These are phyloP conservation scores for Alviniconcha marisindica DNA, from an alignment of 1,140 invertebrate species.

Conservation along the genomic window DNA sequence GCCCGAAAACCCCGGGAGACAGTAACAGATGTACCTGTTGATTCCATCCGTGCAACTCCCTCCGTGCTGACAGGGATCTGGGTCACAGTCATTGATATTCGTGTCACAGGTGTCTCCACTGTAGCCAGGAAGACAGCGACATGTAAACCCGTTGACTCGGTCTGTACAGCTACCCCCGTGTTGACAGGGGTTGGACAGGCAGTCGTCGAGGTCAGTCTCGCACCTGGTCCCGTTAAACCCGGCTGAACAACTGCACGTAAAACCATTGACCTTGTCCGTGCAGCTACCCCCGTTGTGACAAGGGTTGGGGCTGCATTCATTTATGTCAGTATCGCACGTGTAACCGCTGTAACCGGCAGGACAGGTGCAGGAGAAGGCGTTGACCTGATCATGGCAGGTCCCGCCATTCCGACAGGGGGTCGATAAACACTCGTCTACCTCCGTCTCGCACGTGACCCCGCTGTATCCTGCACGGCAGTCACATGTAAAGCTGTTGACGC, in stretches of 20 bases:
- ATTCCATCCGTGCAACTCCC: background rate
- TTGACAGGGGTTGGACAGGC: background rate
- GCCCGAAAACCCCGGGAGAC: too few species aligned
- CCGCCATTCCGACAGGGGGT: background rate
- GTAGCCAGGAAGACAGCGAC: too few species aligned
- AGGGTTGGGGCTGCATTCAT: constrained; percentile 81
- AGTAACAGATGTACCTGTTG: too few species aligned
- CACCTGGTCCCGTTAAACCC: background rate
- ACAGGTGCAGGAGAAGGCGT: constrained; percentile 62
- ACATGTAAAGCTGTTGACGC: too few species aligned
- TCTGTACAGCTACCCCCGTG: background rate
- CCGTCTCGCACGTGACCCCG: background rate
- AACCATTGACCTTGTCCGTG: background rate
- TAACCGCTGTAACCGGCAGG: constrained; percentile 65
- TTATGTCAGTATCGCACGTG: constrained; percentile 79
- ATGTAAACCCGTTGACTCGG: background rate
- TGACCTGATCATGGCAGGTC: background rate
- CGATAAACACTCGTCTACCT: background rate
- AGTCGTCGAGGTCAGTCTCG: background rate
- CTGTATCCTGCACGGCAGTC: background rate
- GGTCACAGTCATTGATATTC: too few species aligned
- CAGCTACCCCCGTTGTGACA: constrained; percentile 61
- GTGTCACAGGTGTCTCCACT: too few species aligned
- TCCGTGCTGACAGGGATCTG: too few species aligned
- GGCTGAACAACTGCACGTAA: background rate